Base-by-base conservation (phyloP, 2,888 invertebrate species). In the Cabera pusaria region DNA sequence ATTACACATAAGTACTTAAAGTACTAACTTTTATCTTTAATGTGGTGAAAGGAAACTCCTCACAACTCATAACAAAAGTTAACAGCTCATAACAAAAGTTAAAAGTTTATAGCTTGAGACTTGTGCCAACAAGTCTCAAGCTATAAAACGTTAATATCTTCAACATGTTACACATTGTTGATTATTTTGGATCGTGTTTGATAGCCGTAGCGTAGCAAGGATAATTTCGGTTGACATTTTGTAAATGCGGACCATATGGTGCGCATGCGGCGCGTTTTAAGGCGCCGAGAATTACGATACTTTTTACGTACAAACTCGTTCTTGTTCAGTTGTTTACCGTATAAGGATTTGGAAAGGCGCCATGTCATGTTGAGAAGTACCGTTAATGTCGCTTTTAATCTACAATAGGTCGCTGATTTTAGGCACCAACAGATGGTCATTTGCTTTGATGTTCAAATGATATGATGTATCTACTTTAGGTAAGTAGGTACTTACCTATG, bases 311-410 rank as follows among this genome's bases (percentile, higher is more conserved):
- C 55, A 56, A 69, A 55, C 59, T 67, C 54, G 63, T 60, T 61
- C 59, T 61, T 56, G 31, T 17, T 59, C 63, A 60, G 64, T 66
- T 64, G 52, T 60, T 55, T 55, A 43, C 82, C 80, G 26, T 81
- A 72, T 65, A 83, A 50, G 81, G 82, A 48, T 58, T 57, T 72
- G 69, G 72, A 76, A 80, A 77, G 72, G 72, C 69, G 68, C 69
- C 74, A 69, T 70, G 72, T 67, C 69, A 68, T 52, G n/a, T n/a
- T n/a, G 65, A 47, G 49, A 47, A 49, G 52, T 35, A 70, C 72
- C 66, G 74, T 75, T 76, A 68, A 67, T 49, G 57, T 40, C 58
- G 58, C 59, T 67, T 67, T 64, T 66, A 63, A 64, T 59, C 55
- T 64, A 77, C 74, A 76, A 75, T 75, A 58, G 69, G 50, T 41